Evolutionary conservation across 2,797 vertebrate species (phyloP).

Genomic region (Xerus rutilus): DNA sequence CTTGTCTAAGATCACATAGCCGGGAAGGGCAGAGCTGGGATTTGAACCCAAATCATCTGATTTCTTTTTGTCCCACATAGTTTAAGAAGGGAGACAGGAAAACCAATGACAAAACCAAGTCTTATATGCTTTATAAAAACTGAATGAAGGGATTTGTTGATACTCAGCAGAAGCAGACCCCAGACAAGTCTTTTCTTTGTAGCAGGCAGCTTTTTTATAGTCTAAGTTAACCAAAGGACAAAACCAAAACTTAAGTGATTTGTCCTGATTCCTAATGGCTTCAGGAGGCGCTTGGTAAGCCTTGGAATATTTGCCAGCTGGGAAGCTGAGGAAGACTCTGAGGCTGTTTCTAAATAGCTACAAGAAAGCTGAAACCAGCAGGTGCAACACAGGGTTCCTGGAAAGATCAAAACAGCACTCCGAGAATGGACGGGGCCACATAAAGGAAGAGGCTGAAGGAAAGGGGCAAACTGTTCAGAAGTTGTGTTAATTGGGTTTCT

Average conservation of each 20-base stretch:
- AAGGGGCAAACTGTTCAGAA: not conserved
- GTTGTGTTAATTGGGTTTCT: not conserved
- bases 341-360: slow-evolving; percentile 4
- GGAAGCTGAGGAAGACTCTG: not conserved
- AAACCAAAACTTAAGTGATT: not conserved
- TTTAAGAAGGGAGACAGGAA: not conserved
- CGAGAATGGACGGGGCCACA: not conserved
- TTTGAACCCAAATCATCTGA: not conserved
- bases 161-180: not conserved
- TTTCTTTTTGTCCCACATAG: not conserved
- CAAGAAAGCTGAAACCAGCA: slow-evolving; percentile 1
- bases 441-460: not conserved
- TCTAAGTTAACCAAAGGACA: not conserved
- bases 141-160: not conserved
- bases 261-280: not conserved
- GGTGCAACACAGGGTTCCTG: not conserved
- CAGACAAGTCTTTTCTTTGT: not conserved
- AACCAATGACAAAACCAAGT: not conserved
- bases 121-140: not conserved
- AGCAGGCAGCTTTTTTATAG: not conserved
- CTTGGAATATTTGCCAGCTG: not conserved
- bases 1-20: not conserved
- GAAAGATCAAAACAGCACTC: not conserved
- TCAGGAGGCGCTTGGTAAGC: not conserved
- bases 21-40: not conserved